Percentiles rank a stretch among this genome's conserved stretches.
phyloP scores from a whole-genome alignment of 1,140 invertebrate genomes.

The Neodiprion virginianus region DNA sequence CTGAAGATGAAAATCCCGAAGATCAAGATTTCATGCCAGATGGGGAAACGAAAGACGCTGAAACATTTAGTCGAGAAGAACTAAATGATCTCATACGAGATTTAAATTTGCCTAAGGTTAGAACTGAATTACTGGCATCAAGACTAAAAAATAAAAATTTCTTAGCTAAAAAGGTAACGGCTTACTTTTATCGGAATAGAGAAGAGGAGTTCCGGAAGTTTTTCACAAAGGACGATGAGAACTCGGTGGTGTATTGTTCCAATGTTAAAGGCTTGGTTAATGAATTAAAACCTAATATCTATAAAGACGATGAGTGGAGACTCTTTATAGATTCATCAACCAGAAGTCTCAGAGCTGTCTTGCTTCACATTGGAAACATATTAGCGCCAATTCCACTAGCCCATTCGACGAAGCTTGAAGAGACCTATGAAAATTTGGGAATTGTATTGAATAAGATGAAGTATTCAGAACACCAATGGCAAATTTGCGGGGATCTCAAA shows the following conservation, averaged over 20 bases:
- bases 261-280: conserved; percentile 16
- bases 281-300: conserved; percentile 15
- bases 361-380: conserved; percentile 21
- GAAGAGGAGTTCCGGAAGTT: conserved; percentile 19
- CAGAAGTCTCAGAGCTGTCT: conserved; percentile 18
- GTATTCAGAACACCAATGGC: conserved; percentile 24
- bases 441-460: conserved; percentile 21
- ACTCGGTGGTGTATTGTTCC: background rate
- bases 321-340: conserved; percentile 2
- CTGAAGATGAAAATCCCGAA: conserved; percentile 21
- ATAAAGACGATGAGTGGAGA: conserved; percentile 10
- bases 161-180: conserved; percentile 22
- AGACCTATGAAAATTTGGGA: conserved; percentile 24
- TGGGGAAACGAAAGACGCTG: conserved; percentile 20
- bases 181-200: conserved; percentile 24
- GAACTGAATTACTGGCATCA: conserved; percentile 27
- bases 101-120: conserved; percentile 26
- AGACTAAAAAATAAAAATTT: conserved; percentile 30
- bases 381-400: conserved; percentile 22
- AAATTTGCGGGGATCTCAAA: conserved; percentile 30
- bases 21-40: conserved; percentile 22
- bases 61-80: conserved; percentile 28
- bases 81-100: conserved; percentile 33
- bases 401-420: conserved; percentile 19
- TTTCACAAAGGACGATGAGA: conserved; percentile 20